Evolutionary conservation across 2,888 invertebrate species (phyloP).

Genomic region (Morinoia aosen): DNA sequence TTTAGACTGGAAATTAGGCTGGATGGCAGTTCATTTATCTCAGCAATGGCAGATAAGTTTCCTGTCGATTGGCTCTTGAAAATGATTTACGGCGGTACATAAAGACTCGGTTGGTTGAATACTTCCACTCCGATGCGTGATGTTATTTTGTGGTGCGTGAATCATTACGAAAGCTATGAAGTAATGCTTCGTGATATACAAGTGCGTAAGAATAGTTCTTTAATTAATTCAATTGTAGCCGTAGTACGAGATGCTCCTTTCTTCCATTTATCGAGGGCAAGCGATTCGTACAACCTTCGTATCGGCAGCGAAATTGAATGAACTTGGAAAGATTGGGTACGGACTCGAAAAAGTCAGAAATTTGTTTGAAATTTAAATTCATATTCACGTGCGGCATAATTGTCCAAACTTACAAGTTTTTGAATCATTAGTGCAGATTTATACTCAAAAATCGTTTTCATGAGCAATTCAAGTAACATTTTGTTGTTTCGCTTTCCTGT

Average conservation of each 20-base stretch:
- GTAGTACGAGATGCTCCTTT: neutral
- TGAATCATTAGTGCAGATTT: too few relatives aligned
- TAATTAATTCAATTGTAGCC: neutral
- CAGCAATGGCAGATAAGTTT: neutral
- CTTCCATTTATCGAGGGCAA: too few relatives aligned
- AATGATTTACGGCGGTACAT: neutral
- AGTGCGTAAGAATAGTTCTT: neutral
- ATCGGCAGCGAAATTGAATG: too few relatives aligned
- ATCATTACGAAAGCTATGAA: neutral
- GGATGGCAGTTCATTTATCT: constrained; percentile 28
- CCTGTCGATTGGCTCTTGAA: neutral
- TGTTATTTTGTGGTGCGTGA: neutral
- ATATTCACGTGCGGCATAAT: too few relatives aligned
- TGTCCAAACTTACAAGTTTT: too few relatives aligned
- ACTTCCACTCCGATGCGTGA: neutral
- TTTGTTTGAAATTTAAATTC: too few relatives aligned
- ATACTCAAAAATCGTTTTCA: too few relatives aligned
- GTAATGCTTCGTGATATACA: neutral
- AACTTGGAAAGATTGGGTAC: too few relatives aligned
- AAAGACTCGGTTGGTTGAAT: neutral
- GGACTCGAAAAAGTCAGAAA: too few relatives aligned
- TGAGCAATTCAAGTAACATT: too few relatives aligned
- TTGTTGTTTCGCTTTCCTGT: too few relatives aligned
- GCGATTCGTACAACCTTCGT: too few relatives aligned
- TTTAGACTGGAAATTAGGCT: constrained; percentile 14